Evolutionary conservation across 1,140 invertebrate species (phyloP), one percentile per base, ranked within the genome.

Genomic region (Euschistus heros): DNA sequence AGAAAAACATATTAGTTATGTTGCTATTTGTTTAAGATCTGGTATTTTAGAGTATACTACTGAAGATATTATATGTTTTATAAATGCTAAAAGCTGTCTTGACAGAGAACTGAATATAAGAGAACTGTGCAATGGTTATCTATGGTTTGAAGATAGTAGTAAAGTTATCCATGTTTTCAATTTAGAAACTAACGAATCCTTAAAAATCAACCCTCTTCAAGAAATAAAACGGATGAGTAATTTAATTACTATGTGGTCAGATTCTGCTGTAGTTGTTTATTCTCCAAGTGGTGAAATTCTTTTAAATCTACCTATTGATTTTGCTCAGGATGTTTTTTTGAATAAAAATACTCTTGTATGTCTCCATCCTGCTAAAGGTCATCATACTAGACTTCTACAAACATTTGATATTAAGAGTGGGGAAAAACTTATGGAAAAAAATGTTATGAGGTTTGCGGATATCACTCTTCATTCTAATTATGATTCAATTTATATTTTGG

Each of bases 401-500:
- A 57, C 54, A 24, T 57, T 57, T 26, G 54, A 57, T 15, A 57
- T 57, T 18, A 57, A 24, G 18, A 57, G 18, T 57, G 24, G 24
- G 4, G 15, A 57, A 57, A 57, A 57, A 57, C 54, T 57, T 24
- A 57, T 57, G 54, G 20, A 57, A 26, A 57, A 57, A 26, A 57
- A 17, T 57, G 54, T 57, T 24, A 57, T 57, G 54, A 22, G 54
- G 24, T 57, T 57, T 57, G 24, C 54, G 15, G 54, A 57, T 26
- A 57, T 57, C 26, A 57, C 54, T 57, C 20, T 57, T 22, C 54
- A 57, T 26, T 57, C 18, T 10, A 24, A 3, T 57, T 24, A 57
- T 27, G 54, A 57, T 57, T 24, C 18, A 2, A 57, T 57, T 57
- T 57, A 57, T 57, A 24, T 24, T 57, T 24, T 57, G 20, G 54